phyloP scores from a whole-genome alignment of 2,113 vertebrate genomes.

The Petrocephalus microphthalmus region DNA sequence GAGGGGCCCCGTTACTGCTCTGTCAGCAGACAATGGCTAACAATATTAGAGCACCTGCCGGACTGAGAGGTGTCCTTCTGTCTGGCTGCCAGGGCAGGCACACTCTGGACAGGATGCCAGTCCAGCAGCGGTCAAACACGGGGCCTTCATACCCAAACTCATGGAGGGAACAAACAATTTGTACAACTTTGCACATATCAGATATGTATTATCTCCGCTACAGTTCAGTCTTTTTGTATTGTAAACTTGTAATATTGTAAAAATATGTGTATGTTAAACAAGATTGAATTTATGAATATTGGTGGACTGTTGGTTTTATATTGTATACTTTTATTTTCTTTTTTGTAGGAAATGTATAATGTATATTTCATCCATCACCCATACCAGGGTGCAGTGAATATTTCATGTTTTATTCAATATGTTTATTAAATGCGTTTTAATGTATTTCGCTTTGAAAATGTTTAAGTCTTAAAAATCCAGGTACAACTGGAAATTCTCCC shows the following conservation, averaged over 20 bases:
- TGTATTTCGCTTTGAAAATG: neutral
- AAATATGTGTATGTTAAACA: neutral
- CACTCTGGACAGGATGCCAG: neutral
- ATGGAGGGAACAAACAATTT: neutral
- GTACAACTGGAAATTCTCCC: neutral
- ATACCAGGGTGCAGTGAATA: neutral
- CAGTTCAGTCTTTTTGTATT: neutral
- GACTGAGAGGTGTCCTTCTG: neutral
- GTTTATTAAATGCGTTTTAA: neutral
- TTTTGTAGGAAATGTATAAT: neutral
- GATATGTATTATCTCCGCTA: neutral
- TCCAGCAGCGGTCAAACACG: neutral
- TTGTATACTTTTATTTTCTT: neutral
- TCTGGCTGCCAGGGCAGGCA: neutral
- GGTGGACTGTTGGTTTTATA: neutral
- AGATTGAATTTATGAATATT: neutral
- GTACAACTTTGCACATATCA: neutral
- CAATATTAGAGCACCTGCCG: neutral
- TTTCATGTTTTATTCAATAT: neutral
- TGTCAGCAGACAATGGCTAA: neutral
- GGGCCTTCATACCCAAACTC: neutral
- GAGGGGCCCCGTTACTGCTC: neutral
- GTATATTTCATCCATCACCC: neutral
- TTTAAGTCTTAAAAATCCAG: neutral
- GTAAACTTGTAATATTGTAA: neutral